phyloP scores from a whole-genome alignment of 2,113 vertebrate species.

The Microtus montanus region DNA sequence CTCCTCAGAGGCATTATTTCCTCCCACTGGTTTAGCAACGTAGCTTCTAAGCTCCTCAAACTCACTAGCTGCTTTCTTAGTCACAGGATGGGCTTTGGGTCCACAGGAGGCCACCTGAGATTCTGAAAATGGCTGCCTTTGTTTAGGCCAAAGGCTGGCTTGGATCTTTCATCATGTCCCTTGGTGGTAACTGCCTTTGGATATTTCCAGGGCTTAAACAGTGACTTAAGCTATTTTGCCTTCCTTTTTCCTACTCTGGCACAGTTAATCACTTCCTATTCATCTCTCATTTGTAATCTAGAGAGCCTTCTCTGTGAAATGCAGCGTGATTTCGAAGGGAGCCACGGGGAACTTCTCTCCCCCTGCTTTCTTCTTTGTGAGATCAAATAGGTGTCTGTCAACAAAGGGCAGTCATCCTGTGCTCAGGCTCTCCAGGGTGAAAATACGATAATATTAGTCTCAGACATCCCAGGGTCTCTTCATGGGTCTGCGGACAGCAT shows the following conservation, averaged over 20 bases:
- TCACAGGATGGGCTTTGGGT: background rate
- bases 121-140: background rate
- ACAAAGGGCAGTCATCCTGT: slow-evolving; percentile 4
- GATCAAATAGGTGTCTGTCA: slow-evolving; percentile 62
- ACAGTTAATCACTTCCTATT: slow-evolving; percentile 55
- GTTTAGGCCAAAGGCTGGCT: background rate
- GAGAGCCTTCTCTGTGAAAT: slow-evolving; percentile 56
- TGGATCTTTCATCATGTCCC: background rate
- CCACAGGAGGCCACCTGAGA: background rate
- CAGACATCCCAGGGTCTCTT: background rate
- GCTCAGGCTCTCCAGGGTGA: background rate
- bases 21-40: background rate
- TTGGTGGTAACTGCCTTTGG: background rate
- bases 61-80: background rate
- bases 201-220: slow-evolving; percentile 4
- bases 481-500: background rate
- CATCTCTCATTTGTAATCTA: slow-evolving; percentile 51
- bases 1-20: background rate
- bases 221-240: background rate
- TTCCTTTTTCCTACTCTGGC: background rate
- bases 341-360: slow-evolving; percentile 40
- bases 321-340: slow-evolving; percentile 50
- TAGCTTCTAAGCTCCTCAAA: background rate
- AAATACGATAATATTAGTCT: slow-evolving; percentile 8
- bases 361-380: background rate